These are phyloP conservation scores for Poecilus cupreus DNA, from an alignment of 2,888 invertebrate genomes.

Conservation along the genomic window DNA sequence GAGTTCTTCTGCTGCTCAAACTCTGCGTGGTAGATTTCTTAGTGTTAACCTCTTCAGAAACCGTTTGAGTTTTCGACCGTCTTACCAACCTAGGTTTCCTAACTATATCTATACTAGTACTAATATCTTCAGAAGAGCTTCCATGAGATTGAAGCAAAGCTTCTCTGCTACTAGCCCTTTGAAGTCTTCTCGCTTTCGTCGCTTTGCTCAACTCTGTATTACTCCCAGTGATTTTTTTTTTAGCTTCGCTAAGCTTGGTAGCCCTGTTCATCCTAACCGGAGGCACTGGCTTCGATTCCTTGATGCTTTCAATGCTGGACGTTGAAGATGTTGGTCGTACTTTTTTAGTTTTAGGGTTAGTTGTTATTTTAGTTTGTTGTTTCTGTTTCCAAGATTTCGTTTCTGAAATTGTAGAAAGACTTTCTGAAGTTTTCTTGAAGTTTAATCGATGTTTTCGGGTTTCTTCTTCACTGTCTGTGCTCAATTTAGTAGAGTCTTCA, in stretches of 20 bases:
- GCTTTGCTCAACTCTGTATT: slow-evolving; percentile 65
- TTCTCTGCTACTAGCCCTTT: slow-evolving; percentile 74
- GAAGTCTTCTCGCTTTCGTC: slow-evolving; percentile 72
- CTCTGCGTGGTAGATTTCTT: slow-evolving; percentile 60
- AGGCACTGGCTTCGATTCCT: slow-evolving; percentile 60
- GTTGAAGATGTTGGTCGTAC: slow-evolving; percentile 69
- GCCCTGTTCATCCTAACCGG: slow-evolving; percentile 45
- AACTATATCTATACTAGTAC: slow-evolving; percentile 67
- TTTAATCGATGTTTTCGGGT: slow-evolving; percentile 68
- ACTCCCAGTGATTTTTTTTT: slow-evolving; percentile 64
- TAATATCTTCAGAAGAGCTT: slow-evolving; percentile 75
- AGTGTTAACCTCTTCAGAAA: slow-evolving; percentile 67
- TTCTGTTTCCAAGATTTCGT: slow-evolving; percentile 69
- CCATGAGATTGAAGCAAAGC: slow-evolving; percentile 72
- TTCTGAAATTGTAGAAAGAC: slow-evolving; percentile 71
- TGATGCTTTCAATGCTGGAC: slow-evolving; percentile 71
- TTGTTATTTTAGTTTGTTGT: slow-evolving; percentile 62
- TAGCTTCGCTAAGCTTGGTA: slow-evolving; percentile 57
- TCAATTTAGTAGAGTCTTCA: slow-evolving; percentile 70
- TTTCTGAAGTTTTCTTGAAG: slow-evolving; percentile 63
- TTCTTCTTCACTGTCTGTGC: slow-evolving; percentile 70
- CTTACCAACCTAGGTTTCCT: slow-evolving; percentile 71
- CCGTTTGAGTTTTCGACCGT: slow-evolving; percentile 69
- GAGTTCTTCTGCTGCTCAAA: slow-evolving; percentile 62
- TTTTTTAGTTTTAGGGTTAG: slow-evolving; percentile 64